Percentiles rank a stretch among this genome's conserved stretches.
These are phyloP conservation scores for Catonia carolina DNA, from an alignment of 2,888 invertebrate genomes.

Conservation along the genomic window DNA sequence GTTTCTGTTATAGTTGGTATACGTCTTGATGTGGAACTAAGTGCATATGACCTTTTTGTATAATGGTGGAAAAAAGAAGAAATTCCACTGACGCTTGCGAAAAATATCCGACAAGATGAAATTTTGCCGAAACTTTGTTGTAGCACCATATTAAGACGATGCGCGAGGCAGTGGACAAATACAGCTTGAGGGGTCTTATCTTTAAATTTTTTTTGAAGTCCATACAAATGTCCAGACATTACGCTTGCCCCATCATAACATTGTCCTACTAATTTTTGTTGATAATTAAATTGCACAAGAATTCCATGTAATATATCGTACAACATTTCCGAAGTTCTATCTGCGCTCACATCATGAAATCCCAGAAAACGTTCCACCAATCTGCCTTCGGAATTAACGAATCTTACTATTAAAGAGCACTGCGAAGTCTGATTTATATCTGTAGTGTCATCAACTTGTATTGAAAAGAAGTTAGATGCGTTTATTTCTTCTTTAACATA, in stretches of 20 bases:
- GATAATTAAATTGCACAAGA: not conserved
- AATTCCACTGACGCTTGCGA: too few species aligned
- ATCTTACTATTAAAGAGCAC: constrained; percentile 29
- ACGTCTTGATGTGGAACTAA: too few species aligned
- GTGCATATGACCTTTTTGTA: too few species aligned
- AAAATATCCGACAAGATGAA: too few species aligned
- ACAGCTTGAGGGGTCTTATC: too few species aligned
- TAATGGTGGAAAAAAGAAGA: too few species aligned
- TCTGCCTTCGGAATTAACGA: constrained; percentile 16
- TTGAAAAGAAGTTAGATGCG: constrained; percentile 28
- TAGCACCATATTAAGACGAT: too few species aligned
- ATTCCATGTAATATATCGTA: not conserved
- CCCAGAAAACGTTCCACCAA: not conserved
- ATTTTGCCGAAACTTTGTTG: too few species aligned
- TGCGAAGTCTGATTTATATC: constrained; percentile 31
- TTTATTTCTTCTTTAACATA: constrained; percentile 28
- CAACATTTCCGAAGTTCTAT: not conserved
- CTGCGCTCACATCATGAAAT: not conserved
- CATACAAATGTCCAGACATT: too few species aligned
- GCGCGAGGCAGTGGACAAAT: too few species aligned
- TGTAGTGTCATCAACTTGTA: constrained; percentile 32
- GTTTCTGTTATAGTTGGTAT: too few species aligned
- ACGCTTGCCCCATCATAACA: not conserved
- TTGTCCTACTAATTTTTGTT: not conserved
- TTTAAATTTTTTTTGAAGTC: too few species aligned